phyloP scores from a whole-genome alignment of 1,140 invertebrate genomes.

The Ruditapes philippinarum region DNA sequence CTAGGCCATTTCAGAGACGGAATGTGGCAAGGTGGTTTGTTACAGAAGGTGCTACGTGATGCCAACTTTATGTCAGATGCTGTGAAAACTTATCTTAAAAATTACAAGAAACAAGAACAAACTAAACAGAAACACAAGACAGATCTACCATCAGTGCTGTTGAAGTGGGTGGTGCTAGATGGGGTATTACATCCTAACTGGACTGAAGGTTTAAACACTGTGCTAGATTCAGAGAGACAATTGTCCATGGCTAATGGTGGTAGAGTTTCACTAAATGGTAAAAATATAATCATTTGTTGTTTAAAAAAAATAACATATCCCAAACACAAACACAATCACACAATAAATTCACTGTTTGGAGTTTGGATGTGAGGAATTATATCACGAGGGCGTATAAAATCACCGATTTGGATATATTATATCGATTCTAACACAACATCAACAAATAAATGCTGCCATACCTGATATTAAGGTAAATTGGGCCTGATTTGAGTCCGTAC shows the following conservation, averaged over 20 bases:
- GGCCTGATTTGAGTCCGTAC: no score
- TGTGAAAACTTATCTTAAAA: slow-evolving; percentile 73
- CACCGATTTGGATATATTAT: no score
- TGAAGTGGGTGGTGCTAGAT: slow-evolving; percentile 85
- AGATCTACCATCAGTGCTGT: slow-evolving; percentile 78
- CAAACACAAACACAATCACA: no score
- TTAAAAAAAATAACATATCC: no score
- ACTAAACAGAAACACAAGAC: slow-evolving; percentile 68
- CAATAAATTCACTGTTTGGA: no score
- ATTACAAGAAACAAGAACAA: slow-evolving; percentile 69
- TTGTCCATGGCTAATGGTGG: slow-evolving; percentile 82
- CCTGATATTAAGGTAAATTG: no score
- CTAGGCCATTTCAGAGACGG: slow-evolving; percentile 81
- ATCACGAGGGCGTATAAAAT: no score
- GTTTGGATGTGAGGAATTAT: no score
- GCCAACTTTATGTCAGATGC: slow-evolving; percentile 78
- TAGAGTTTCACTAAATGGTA: slow-evolving; percentile 77
- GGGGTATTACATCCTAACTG: slow-evolving; percentile 82
- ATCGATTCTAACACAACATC: no score
- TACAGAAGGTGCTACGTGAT: slow-evolving; percentile 80
- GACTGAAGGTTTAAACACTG: slow-evolving; percentile 83
- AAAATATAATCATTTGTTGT: no score
- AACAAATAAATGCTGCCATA: no score
- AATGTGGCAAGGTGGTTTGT: slow-evolving; percentile 83
- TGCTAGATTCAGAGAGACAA: slow-evolving; percentile 79